These are phyloP conservation scores for Chorisops tibialis DNA, from an alignment of 2,888 invertebrate genomes.

Conservation along the genomic window DNA sequence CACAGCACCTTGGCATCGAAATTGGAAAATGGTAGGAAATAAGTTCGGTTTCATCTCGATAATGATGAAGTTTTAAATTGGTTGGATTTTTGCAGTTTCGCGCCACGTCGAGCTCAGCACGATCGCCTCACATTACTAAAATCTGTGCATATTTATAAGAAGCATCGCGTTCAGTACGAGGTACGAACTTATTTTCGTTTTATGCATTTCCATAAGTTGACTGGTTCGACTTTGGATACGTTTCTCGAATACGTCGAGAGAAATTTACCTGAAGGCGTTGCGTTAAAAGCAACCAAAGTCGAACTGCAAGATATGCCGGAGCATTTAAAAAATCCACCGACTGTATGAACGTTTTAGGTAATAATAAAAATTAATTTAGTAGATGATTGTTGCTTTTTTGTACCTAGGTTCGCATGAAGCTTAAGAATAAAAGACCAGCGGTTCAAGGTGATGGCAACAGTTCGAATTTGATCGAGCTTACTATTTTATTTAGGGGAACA, in stretches of 20 bases:
- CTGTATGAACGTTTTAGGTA: not conserved
- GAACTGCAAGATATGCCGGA: slow-evolving; percentile 59
- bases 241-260: slow-evolving; percentile 93
- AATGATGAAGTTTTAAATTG: no score
- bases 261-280: slow-evolving; percentile 96
- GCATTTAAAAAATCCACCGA: slow-evolving; percentile 54
- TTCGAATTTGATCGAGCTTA: no score
- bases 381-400: no score
- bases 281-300: slow-evolving; percentile 83
- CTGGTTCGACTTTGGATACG: slow-evolving; percentile 94
- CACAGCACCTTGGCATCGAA: slow-evolving; percentile 75
- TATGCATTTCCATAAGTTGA: slow-evolving; percentile 77
- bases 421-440: no score
- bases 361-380: no score
- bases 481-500: no score
- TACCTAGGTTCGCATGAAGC: no score
- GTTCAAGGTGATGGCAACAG: no score
- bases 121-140: slow-evolving; percentile 78
- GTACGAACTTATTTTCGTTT: slow-evolving; percentile 86
- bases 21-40: slow-evolving; percentile 64
- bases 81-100: slow-evolving; percentile 62
- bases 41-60: not conserved
- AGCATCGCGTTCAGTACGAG: slow-evolving; percentile 95
- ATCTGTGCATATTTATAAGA: slow-evolving; percentile 86
- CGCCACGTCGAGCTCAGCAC: slow-evolving; percentile 67